Evolutionary conservation across 2,888 invertebrate genomes (phyloP), one percentile per base, ranked within the genome.

Genomic region (Pyrgus malvae): DNA sequence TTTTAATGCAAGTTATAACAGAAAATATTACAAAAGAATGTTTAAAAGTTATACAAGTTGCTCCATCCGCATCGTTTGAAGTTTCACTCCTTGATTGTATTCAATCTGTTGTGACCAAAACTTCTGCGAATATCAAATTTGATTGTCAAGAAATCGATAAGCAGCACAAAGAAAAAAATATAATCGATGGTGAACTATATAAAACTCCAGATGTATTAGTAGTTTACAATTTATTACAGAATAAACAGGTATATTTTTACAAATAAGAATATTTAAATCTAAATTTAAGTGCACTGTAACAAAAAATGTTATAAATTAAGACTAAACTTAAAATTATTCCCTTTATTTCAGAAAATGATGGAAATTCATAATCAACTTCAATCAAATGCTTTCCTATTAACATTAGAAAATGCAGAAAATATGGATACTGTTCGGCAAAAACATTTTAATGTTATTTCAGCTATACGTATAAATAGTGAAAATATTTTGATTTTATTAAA

Each of bases 321-420:
- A n/a, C n/a, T n/a, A n/a, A n/a, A n/a, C n/a, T n/a, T n/a, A 23
- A 23, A 23, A 23, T 23, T 23, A 2, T 8, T n/a, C n/a, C n/a
- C n/a, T n/a, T n/a, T n/a, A n/a, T 44, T 42, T 29, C 29, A 44
- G 44, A 44, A 44, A 29, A 44, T 44, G 44, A 29, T 44, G 4
- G 12, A 11, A 35, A 19, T 46, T 23, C 14, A 23, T 9, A 33
- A 23, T 23, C 9, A 23, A 2, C 23, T 46, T 2, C n/a, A 44
- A 17, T 23, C 16, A 2, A 19, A 38, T 19, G 9, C 37, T 17
- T 38, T 38, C 19, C n/a, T 38, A 3, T n/a, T 38, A 17, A 16
- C n/a, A 2, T 19, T 38, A n/a, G 37, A 38, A 38, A 38, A 16
- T n/a, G 19, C 2, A 2, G n/a, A 4, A 2, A 16, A 12, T 33